Percentiles rank a stretch among this genome's conserved stretches.
These are phyloP conservation scores for Clistopyga incitator DNA, from an alignment of 2,888 invertebrate genomes.

Conservation along the genomic window DNA sequence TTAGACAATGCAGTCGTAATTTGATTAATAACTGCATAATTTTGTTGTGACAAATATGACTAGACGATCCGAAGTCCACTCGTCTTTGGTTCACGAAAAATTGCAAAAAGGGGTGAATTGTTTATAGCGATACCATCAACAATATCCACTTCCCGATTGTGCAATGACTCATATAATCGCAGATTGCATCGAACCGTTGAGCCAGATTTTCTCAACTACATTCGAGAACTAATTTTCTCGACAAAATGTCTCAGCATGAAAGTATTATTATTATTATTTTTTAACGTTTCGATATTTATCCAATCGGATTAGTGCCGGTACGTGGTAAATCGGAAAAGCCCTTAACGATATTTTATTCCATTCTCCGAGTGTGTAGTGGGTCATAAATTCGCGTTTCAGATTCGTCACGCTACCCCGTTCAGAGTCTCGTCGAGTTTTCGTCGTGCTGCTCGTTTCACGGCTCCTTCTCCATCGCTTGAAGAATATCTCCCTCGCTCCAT, in stretches of 20 bases:
- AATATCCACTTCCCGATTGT: too few relatives aligned
- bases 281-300: slow-evolving; percentile 51
- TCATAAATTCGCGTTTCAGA: slow-evolving; percentile 74
- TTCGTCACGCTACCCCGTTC: slow-evolving; percentile 76
- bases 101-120: too few relatives aligned
- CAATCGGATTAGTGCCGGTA: slow-evolving; percentile 46
- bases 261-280: neutral
- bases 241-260: neutral
- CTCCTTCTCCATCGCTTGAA: slow-evolving; percentile 23
- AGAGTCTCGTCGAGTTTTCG: slow-evolving; percentile 47
- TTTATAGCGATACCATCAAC: too few relatives aligned
- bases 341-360: slow-evolving; percentile 30
- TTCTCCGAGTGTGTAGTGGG: slow-evolving; percentile 57
- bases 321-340: slow-evolving; percentile 48
- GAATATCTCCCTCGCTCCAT: slow-evolving; percentile 3
- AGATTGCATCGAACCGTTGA: too few relatives aligned
- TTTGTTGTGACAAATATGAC: too few relatives aligned
- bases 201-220: neutral
- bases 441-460: slow-evolving; percentile 29
- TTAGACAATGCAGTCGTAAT: too few relatives aligned
- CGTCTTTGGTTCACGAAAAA: too few relatives aligned
- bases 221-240: neutral
- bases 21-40: too few relatives aligned
- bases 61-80: too few relatives aligned
- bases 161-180: too few relatives aligned